Evolutionary conservation across 2,113 vertebrate genomes (phyloP), one percentile per base, ranked within the genome.

Genomic region (Taurulus bubalis): DNA sequence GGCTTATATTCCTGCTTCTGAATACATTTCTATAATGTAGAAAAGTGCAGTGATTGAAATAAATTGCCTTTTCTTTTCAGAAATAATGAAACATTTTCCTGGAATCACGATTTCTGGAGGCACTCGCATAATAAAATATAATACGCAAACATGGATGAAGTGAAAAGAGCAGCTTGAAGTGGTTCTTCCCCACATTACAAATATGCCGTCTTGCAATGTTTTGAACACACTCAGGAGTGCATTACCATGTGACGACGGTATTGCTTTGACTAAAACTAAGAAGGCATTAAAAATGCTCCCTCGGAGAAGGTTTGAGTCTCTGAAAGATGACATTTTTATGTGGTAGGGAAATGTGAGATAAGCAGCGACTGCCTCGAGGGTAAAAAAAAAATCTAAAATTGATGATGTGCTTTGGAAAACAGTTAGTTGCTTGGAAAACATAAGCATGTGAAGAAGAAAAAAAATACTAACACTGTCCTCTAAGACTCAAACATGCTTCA

Each of bases 331-430:
- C 5, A 26, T 79, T 28, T 34, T 38, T 30, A 45, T 38, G 4
- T n/a, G 30, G 12, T 36, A 32, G 45, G 16, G n/a, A 84, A 53
- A 51, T 22, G 11, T 10, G 30, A 45, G 56, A 38, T 67, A 74
- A 83, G 58, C 1, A 77, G 55, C 1, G 36, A 40, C 12, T 24
- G 56, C 56, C 42, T 40, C 18, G 10, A 68, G 70, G 47, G 28
- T 26, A 60, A 26, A 15, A 80, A 70, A 80, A 74, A 71, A 42
- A 60, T 74, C 53, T 71, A 18, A 71, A 60, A 75, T 42, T 30
- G n/a, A 73, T 53, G 10, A 56, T 49, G 12, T 55, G 60, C 42
- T 73, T 51, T 38, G 5, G 32, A 59, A 28, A 70, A 55, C 26
- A 75, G 65, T 38, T 58, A 36, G 22, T 20, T 77, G 59, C 12